These are phyloP conservation scores for Chloebia gouldiae DNA, from an alignment of 2,113 vertebrate species.

Conservation along the genomic window DNA sequence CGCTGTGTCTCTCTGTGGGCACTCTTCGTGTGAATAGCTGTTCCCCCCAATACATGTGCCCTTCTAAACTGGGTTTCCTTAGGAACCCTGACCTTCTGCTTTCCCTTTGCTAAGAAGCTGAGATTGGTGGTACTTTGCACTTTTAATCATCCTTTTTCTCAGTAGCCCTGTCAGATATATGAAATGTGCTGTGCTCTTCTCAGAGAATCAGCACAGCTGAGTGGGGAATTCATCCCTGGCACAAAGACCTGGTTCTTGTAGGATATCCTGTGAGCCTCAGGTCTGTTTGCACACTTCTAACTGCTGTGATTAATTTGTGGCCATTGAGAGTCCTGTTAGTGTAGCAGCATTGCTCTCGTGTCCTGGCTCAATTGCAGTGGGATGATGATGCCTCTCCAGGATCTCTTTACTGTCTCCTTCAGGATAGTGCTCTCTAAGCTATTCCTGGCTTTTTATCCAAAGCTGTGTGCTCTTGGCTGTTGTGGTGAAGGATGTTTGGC, in stretches of 20 bases:
- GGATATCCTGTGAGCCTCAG: fast-evolving
- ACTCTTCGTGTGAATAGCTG: not conserved
- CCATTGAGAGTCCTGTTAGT: not conserved
- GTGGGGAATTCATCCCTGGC: not conserved
- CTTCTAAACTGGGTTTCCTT: not conserved
- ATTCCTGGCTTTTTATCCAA: fast-evolving
- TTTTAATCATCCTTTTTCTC: not conserved
- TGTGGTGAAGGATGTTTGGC: not conserved
- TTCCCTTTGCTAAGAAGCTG: not conserved
- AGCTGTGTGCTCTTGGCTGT: not conserved
- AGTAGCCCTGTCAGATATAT: not conserved
- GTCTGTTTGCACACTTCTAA: not conserved
- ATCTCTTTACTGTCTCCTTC: not conserved
- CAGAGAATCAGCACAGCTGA: not conserved
- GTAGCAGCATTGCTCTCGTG: not conserved
- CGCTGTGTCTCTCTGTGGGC: not conserved
- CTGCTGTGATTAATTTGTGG: not conserved
- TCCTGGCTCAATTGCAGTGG: not conserved
- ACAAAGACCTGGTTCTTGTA: not conserved
- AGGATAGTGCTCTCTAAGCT: not conserved
- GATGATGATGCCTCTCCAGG: not conserved
- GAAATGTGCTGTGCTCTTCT: not conserved
- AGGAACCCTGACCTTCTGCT: not conserved
- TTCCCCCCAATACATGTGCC: fast-evolving
- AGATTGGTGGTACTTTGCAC: not conserved